phyloP scores from a whole-genome alignment of 2,888 invertebrate genomes.

The Pinctada fucata region DNA sequence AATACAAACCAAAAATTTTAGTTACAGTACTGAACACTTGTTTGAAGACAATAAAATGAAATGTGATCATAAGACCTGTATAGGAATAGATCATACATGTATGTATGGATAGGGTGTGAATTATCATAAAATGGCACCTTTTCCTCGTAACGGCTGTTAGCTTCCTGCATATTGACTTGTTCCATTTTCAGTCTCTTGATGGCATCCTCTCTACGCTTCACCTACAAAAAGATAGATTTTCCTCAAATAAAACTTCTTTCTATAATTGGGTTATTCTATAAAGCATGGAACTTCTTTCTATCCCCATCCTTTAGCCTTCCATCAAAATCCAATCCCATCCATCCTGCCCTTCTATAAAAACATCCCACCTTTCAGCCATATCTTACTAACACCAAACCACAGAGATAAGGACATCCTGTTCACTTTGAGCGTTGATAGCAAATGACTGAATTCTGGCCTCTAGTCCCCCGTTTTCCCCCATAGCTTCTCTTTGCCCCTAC shows the following conservation, averaged over 20 bases:
- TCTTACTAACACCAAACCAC: constrained; percentile 57
- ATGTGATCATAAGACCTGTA: too few relatives aligned
- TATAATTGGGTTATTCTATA: too few relatives aligned
- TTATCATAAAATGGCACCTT: constrained; percentile 53
- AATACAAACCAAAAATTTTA: too few relatives aligned
- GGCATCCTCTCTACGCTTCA: constrained; percentile 71
- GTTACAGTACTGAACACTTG: too few relatives aligned
- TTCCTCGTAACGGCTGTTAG: constrained; percentile 71
- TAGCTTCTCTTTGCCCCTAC: constrained; percentile 69
- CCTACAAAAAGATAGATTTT: constrained; percentile 51
- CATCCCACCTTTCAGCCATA: too few relatives aligned
- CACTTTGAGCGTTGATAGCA: constrained; percentile 74
- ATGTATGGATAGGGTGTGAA: too few relatives aligned
- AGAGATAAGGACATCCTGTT: constrained; percentile 72
- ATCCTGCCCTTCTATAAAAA: too few relatives aligned
- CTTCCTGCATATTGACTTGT: constrained; percentile 66
- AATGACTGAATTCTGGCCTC: constrained; percentile 74
- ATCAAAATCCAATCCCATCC: too few relatives aligned
- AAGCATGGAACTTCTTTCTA: too few relatives aligned
- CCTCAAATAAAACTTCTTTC: neutral
- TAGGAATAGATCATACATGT: too few relatives aligned
- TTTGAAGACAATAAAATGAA: too few relatives aligned
- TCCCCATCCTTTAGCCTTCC: too few relatives aligned
- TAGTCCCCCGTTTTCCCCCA: constrained; percentile 74
- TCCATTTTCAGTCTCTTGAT: constrained; percentile 73